Base-by-base conservation (phyloP, 92 coral and sea anemone genomes). In the Porites rus region DNA sequence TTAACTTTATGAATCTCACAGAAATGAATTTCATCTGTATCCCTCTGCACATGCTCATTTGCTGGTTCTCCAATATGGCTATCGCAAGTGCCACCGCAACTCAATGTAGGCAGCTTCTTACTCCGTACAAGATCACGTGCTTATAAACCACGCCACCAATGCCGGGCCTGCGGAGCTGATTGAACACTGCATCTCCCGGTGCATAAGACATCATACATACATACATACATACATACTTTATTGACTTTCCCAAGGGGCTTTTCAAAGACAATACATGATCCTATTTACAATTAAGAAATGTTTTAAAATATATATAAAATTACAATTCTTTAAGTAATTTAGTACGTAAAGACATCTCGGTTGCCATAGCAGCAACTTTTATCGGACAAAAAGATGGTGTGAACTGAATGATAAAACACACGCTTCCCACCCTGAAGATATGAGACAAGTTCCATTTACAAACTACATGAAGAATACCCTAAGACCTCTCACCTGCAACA, bases 341-440 rank as follows among this genome's bases (percentile, higher is more conserved):
- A n/a, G n/a, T n/a, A n/a, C n/a, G n/a, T n/a, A n/a, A 17, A 43
- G 43, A 19, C 58, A 78, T 78, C 83, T 60, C 20, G 59, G 72
- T 53, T 78, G 83, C 74, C 73, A 78, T n/a, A 78, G 83, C 83
- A 64, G 69, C 72, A 38, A 64, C 61, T 64, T 78, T 68, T 51
- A 78, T 51, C 83, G 50, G 17, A 60, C 1, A 17, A 54, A 51
- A 62, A 78, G 10, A 50, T 24, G 46, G 19, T 78, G 83, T 46
- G 83, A 78, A 8, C 59, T 78, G 22, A 78, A 65, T n/a, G 74
- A 78, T 59, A 78, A 78, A 24, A 78, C 83, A 6, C 73, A 51
- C 51, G 31, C 62, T 10, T 78, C 72, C 5, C 83, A 78, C 51
- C 83, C 83, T 28, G 61, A 46, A 51, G 72, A 78, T n/a, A 78